A percentile compares a stretch with the other conserved stretches of the same genome.
Conservation (phyloP, 2,113 vertebrate genomes). For the Leptocoma aspasia region DNA sequence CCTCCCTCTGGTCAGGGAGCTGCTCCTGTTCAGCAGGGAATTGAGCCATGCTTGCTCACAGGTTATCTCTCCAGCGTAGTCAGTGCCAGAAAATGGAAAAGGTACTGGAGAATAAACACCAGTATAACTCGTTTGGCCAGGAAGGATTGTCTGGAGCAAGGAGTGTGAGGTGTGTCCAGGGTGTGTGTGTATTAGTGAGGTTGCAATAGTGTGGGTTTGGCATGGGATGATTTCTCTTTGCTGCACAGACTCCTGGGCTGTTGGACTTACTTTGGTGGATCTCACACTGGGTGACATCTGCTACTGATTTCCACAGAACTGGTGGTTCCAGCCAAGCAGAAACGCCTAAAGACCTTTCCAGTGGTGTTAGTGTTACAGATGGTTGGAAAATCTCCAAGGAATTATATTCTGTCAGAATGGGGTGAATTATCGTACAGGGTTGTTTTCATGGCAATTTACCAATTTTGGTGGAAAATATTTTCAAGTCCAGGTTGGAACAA, state of each 20-base stretch:
- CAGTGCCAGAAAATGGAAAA: background rate
- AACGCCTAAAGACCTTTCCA: background rate
- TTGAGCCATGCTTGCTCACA: background rate
- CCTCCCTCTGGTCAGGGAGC: background rate
- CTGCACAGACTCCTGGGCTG: background rate
- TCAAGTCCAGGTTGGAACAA: background rate
- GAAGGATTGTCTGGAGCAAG: background rate
- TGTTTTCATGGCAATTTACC: background rate
- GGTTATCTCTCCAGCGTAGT: background rate
- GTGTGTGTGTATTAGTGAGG: background rate
- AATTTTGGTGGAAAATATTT: background rate
- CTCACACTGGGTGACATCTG: constrained; percentile 13
- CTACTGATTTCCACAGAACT: constrained; percentile 2
- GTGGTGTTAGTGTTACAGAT: background rate
- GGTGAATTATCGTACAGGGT: background rate
- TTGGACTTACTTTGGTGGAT: background rate
- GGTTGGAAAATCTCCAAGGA: constrained; percentile 6
- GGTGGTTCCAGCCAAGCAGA: constrained; percentile 21
- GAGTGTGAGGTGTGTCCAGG: background rate
- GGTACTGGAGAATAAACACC: background rate
- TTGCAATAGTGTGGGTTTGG: fast-evolving
- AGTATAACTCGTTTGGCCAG: background rate
- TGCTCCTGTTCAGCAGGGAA: background rate
- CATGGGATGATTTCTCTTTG: background rate
- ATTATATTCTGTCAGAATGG: background rate